Evolutionary conservation across 1,140 invertebrate genomes (phyloP).

Genomic region (Pentalonia nigronervosa): DNA sequence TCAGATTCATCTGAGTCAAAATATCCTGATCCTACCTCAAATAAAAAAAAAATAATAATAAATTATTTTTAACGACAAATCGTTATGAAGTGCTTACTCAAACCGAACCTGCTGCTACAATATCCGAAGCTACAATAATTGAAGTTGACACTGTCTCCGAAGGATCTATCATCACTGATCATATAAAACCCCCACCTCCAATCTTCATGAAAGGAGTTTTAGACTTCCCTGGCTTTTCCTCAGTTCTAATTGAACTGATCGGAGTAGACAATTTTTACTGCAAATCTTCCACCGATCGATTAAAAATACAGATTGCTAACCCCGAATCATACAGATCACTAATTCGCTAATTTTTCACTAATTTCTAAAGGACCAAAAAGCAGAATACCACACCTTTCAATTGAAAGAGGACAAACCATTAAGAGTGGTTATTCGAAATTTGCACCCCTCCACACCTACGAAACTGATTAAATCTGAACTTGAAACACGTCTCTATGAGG

Average conservation of each 20-base stretch:
- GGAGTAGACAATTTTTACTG: slow-evolving; percentile 24
- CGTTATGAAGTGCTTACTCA: too few relatives aligned
- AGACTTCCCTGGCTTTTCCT: neutral
- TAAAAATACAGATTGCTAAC: neutral
- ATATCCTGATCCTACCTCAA: neutral
- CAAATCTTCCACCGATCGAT: neutral
- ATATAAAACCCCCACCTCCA: slow-evolving; percentile 9
- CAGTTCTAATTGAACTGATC: neutral
- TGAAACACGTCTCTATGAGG: neutral
- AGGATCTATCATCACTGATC: neutral
- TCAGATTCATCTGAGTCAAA: neutral
- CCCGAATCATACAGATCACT: neutral
- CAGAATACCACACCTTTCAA: neutral
- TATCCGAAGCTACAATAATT: too few relatives aligned
- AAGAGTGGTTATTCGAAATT: slow-evolving; percentile 31
- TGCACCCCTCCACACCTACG: neutral
- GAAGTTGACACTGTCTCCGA: neutral
- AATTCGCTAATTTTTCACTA: too few relatives aligned
- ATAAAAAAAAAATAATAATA: slow-evolving; percentile 14
- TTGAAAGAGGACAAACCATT: slow-evolving; percentile 48
- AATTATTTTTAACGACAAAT: neutral
- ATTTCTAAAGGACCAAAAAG: neutral
- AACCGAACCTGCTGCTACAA: neutral
- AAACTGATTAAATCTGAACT: neutral
- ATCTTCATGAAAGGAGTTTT: neutral